Conservation (phyloP, 1,140 invertebrate genomes). For the Drosophila insularis region DNA sequence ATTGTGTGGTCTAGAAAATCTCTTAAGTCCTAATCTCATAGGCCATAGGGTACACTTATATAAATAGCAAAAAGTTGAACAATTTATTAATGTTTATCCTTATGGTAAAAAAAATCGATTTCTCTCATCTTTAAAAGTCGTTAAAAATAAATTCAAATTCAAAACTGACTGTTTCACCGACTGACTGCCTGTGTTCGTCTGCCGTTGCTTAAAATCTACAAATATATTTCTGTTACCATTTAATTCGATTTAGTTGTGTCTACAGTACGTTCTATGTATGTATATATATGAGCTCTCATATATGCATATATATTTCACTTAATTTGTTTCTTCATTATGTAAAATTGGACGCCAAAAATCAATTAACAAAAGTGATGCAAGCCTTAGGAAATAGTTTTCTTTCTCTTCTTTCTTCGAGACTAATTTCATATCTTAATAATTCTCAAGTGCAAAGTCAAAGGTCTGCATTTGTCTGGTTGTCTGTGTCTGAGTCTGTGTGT, state of each 20-base stretch:
- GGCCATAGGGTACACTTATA: slow-evolving; percentile 65
- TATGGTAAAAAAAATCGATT: slow-evolving; percentile 47
- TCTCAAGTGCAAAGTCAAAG: slow-evolving; percentile 53
- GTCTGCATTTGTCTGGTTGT: slow-evolving; percentile 21
- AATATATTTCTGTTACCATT: slow-evolving; percentile 52
- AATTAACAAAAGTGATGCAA: slow-evolving; percentile 68
- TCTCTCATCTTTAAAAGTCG: slow-evolving; percentile 57
- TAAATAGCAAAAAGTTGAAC: slow-evolving; percentile 63
- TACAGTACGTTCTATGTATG: slow-evolving; percentile 18
- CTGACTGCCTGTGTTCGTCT: slow-evolving; percentile 26
- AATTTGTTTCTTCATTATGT: slow-evolving; percentile 60
- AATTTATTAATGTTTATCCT: slow-evolving; percentile 59
- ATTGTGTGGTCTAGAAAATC: slow-evolving; percentile 56
- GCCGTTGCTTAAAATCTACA: slow-evolving; percentile 64
- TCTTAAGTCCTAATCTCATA: slow-evolving; percentile 60
- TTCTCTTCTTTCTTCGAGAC: slow-evolving; percentile 22
- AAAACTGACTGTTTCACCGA: slow-evolving; percentile 48
- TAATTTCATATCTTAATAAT: slow-evolving; percentile 45
- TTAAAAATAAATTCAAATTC: slow-evolving; percentile 78
- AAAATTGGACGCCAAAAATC: slow-evolving; percentile 78
- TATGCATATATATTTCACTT: slow-evolving; percentile 1
- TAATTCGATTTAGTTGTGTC: slow-evolving; percentile 24
- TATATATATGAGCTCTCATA: slow-evolving; percentile 1
- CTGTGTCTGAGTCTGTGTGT: slow-evolving; percentile 32
- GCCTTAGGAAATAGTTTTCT: slow-evolving; percentile 52